These are phyloP conservation scores for Todiramphus saurophagus DNA, from an alignment of 2,113 vertebrate species.

Conservation along the genomic window DNA sequence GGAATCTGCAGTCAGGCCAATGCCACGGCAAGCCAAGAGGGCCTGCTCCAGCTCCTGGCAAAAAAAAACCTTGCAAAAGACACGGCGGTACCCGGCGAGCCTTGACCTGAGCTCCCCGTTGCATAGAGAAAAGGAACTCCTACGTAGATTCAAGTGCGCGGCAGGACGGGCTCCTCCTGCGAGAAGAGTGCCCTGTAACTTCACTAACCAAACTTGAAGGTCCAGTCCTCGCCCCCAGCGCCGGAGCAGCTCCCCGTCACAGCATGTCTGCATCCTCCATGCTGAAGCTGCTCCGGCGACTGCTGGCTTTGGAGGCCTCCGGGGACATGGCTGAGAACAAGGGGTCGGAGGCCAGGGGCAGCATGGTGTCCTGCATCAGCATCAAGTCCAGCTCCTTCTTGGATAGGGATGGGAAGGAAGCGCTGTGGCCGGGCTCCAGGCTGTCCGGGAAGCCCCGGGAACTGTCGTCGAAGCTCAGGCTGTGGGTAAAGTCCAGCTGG, in stretches of 20 bases:
- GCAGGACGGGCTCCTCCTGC: not conserved
- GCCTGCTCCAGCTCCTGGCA: not conserved
- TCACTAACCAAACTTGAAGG: not conserved
- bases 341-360: conserved; percentile 89
- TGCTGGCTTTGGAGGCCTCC: conserved; percentile 92
- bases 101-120: not conserved
- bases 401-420: conserved; percentile 81
- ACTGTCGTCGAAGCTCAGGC: conserved; percentile 87
- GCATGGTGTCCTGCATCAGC: conserved; percentile 93
- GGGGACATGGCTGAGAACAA: conserved; percentile 95
- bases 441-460: conserved; percentile 80
- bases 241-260: conserved; percentile 70
- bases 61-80: conserved; percentile 18
- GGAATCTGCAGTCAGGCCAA: not conserved
- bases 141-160: not conserved
- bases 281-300: conserved; percentile 97
- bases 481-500: conserved; percentile 88
- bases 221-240: not conserved
- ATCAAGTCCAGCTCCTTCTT: conserved; percentile 91
- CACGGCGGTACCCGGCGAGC: not conserved
- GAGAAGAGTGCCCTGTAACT: not conserved
- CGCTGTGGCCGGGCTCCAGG: conserved; percentile 82
- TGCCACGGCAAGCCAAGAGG: not conserved
- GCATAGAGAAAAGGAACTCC: conserved; percentile 52
- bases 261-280: conserved; percentile 95